Conservation (phyloP, 2,113 vertebrate genomes). For the Lathamus discolor region DNA sequence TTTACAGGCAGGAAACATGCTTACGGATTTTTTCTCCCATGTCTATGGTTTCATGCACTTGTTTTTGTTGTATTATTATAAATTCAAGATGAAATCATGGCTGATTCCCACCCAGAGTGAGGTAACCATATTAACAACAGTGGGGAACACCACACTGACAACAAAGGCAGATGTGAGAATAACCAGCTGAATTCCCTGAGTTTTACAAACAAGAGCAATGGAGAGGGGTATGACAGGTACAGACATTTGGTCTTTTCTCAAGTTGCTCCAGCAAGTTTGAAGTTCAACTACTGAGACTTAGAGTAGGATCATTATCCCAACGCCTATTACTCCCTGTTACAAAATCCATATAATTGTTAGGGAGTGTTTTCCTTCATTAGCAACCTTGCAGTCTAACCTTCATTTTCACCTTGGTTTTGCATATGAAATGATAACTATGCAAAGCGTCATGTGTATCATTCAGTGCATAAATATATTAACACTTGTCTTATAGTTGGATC, state of each 20-base stretch:
- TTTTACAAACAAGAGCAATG: background rate
- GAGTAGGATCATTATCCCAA: background rate
- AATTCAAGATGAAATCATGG: constrained; percentile 1
- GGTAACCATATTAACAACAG: background rate
- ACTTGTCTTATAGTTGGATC: background rate
- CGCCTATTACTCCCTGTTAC: background rate
- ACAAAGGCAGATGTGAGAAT: background rate
- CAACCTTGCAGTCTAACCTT: background rate
- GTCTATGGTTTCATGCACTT: background rate
- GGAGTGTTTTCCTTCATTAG: background rate
- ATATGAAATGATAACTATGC: background rate
- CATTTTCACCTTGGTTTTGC: background rate
- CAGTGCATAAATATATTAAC: background rate
- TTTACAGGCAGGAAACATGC: background rate
- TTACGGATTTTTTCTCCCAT: background rate
- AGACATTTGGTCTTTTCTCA: background rate
- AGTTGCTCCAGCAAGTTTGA: background rate
- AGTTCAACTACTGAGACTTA: background rate
- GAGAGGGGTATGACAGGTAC: background rate
- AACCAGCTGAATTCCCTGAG: background rate
- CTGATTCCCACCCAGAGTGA: background rate
- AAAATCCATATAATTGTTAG: background rate
- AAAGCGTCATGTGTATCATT: background rate
- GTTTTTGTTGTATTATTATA: background rate
- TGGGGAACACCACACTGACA: background rate